Percentiles rank a stretch among this genome's conserved stretches.
Evolutionary conservation across 2,888 invertebrate genomes (phyloP).

Genomic region (Torymus texanus): DNA sequence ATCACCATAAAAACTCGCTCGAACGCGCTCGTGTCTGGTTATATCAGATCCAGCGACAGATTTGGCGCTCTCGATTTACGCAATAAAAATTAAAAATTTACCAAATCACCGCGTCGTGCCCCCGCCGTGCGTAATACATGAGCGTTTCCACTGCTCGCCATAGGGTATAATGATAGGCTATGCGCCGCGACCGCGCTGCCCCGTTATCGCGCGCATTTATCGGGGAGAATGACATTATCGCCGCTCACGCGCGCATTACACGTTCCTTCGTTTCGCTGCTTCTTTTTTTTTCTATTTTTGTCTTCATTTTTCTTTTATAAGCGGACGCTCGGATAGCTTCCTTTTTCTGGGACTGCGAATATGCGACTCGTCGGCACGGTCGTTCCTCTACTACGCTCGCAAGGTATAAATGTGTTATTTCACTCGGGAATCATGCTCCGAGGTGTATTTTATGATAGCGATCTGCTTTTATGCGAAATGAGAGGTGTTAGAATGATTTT

Average conservation of each 20-base stretch:
- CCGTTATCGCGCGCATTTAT: conserved; percentile 49
- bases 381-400: not conserved
- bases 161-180: conserved; percentile 42
- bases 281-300: not conserved
- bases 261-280: not conserved
- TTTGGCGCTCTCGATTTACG: conserved; percentile 45
- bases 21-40: not conserved
- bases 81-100: conserved; percentile 56
- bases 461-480: too few species aligned
- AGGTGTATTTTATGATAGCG: not conserved
- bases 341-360: too few species aligned
- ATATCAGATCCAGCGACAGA: conserved; percentile 45
- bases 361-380: too few species aligned
- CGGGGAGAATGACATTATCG: conserved; percentile 44
- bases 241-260: not conserved
- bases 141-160: not conserved
- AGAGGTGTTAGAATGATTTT: too few species aligned
- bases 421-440: too few species aligned
- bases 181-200: too few species aligned
- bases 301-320: too few species aligned
- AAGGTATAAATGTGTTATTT: too few species aligned
- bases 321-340: too few species aligned
- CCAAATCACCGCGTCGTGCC: conserved; percentile 26
- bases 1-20: conserved; percentile 37
- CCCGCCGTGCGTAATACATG: not conserved